Evolutionary conservation across 1,140 invertebrate genomes (phyloP).

Genomic region (Gonioctena quinquepunctata): DNA sequence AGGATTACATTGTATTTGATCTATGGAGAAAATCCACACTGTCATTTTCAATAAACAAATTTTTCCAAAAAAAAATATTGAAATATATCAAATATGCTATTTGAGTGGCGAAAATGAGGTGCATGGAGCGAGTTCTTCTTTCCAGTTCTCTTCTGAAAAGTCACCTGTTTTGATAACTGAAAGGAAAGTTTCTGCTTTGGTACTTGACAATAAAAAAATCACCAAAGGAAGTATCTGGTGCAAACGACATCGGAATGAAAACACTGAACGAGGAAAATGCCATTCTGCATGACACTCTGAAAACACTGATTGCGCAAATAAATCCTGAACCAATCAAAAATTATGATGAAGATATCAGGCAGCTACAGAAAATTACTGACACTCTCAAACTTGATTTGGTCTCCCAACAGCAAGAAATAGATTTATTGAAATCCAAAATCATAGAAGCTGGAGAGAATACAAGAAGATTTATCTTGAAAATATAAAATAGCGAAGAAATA

Average conservation of each 20-base stretch:
- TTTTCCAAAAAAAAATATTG: constrained; percentile 36
- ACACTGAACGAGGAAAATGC: constrained; percentile 27
- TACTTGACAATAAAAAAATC: not conserved
- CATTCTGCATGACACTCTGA: constrained; percentile 23
- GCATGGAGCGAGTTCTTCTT: constrained; percentile 40
- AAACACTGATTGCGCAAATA: constrained; percentile 22
- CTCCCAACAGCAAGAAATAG: constrained; percentile 36
- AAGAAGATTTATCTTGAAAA: constrained; percentile 32
- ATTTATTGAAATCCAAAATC: constrained; percentile 34
- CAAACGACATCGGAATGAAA: not conserved
- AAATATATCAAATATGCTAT: constrained; percentile 47
- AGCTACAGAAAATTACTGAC: constrained; percentile 30
- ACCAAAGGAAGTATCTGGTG: not conserved
- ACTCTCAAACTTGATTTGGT: constrained; percentile 10
- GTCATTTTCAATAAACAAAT: constrained; percentile 35
- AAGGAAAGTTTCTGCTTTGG: not conserved
- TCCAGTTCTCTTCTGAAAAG: constrained; percentile 21
- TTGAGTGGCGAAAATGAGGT: constrained; percentile 41
- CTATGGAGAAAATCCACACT: not conserved
- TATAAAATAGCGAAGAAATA: constrained; percentile 28
- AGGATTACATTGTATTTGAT: constrained; percentile 40
- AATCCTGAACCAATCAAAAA: constrained; percentile 18
- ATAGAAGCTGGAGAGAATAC: constrained; percentile 23
- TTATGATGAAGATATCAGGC: constrained; percentile 34
- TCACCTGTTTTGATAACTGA: too few relatives aligned